phyloP scores from a whole-genome alignment of 1,140 invertebrate species.

The Dinothrombium tinctorium region DNA sequence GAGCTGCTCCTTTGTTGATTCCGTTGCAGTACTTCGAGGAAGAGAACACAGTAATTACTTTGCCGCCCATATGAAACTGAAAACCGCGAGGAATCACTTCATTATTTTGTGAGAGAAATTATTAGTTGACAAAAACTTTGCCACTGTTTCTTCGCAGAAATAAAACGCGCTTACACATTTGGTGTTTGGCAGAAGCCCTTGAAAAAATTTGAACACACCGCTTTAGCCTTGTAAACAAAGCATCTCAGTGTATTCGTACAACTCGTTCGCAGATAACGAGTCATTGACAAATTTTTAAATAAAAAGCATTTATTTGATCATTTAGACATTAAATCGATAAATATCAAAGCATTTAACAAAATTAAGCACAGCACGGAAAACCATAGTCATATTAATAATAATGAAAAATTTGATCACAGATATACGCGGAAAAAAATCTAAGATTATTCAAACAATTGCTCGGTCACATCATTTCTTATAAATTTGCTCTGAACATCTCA shows the following conservation, averaged over 20 bases:
- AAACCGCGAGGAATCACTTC: constrained; percentile 29
- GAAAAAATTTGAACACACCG: constrained; percentile 10
- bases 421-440: no score
- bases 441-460: no score
- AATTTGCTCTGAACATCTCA: no score
- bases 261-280: constrained; percentile 24
- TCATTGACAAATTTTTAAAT: no score
- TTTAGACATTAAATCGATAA: no score
- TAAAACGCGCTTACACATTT: constrained; percentile 42
- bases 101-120: constrained; percentile 38
- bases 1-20: constrained; percentile 37
- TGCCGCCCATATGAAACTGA: constrained; percentile 29
- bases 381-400: no score
- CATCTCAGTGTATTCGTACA: constrained; percentile 6
- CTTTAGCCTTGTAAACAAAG: not conserved
- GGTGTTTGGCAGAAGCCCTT: constrained; percentile 39
- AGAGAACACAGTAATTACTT: constrained; percentile 39
- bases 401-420: no score
- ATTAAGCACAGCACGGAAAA: no score
- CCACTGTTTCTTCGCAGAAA: constrained; percentile 38
- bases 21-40: constrained; percentile 39
- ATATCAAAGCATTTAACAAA: no score
- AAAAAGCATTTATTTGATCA: no score
- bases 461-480: no score
- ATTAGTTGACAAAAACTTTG: constrained; percentile 35